These are phyloP conservation scores for Gadopsis marmoratus DNA, from an alignment of 2,797 vertebrate species.

Conservation along the genomic window DNA sequence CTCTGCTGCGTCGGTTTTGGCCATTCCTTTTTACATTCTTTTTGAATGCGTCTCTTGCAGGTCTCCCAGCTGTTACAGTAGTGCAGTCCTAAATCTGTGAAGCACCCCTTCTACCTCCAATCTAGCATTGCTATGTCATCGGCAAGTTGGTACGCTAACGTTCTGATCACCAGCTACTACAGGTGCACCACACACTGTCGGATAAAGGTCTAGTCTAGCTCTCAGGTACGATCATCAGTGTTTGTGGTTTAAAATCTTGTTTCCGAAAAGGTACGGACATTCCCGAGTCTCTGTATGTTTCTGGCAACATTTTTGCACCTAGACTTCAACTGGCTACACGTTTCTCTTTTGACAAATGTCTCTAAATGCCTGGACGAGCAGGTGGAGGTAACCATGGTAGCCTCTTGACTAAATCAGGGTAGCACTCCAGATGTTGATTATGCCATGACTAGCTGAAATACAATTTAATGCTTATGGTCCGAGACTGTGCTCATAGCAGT, in stretches of 20 bases:
- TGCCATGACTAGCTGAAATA: not conserved
- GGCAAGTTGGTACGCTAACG: not conserved
- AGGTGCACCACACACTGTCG: conserved; percentile 43
- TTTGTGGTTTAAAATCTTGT: conserved; percentile 34
- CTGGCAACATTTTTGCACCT: conserved; percentile 15
- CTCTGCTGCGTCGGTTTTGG: not conserved
- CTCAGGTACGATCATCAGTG: conserved; percentile 71
- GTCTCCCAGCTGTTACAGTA: not conserved
- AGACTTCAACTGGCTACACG: conserved; percentile 20
- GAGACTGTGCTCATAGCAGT: not conserved
- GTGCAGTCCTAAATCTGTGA: conserved; percentile 9
- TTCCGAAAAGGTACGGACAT: conserved; percentile 34
- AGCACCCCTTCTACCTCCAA: conserved; percentile 18
- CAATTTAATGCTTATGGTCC: conserved; percentile 1
- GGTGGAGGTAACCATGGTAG: not conserved
- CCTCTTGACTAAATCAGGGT: conserved; percentile 43
- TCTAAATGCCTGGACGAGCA: conserved; percentile 8
- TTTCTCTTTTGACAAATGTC: conserved; percentile 13
- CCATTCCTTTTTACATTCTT: not conserved
- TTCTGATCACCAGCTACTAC: conserved; percentile 61
- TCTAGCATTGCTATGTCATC: conserved; percentile 1
- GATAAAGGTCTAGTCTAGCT: conserved; percentile 64
- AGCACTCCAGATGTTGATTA: conserved; percentile 17
- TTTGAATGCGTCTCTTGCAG: not conserved
- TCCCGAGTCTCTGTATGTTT: conserved; percentile 36